phyloP scores from a whole-genome alignment of 2,888 invertebrate species.

The Tetranychus truncatus region DNA sequence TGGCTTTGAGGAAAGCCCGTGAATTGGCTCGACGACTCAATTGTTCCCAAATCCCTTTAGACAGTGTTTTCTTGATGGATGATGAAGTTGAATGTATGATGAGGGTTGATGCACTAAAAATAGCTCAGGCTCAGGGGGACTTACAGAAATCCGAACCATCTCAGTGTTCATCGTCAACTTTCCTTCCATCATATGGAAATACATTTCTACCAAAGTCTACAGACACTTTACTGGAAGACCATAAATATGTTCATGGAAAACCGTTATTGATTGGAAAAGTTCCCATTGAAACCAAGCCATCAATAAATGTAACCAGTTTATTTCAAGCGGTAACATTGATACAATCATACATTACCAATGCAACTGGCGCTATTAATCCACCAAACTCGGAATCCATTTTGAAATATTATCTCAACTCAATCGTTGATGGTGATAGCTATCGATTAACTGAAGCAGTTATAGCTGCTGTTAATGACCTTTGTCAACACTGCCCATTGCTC shows the following conservation, averaged over 20 bases:
- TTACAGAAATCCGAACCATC: not conserved
- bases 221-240: not conserved
- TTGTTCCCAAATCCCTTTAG: not conserved
- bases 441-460: slow-evolving; percentile 2
- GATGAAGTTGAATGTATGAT: slow-evolving; percentile 4
- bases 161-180: not conserved
- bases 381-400: not conserved
- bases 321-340: too few species aligned
- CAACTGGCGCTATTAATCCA: not conserved
- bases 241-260: not conserved
- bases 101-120: not conserved
- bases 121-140: not conserved
- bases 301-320: not conserved
- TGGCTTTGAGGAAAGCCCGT: not conserved
- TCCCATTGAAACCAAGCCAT: not conserved
- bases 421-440: not conserved
- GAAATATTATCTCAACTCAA: not conserved
- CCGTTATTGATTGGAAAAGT: not conserved
- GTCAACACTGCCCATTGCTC: slow-evolving; percentile 16
- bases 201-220: not conserved
- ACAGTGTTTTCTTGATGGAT: not conserved
- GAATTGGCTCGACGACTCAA: not conserved
- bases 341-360: not conserved
- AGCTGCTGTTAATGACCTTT: slow-evolving; percentile 17
- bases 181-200: not conserved